Evolutionary conservation across 92 coral and sea anemone species (phyloP).

Genomic region (Epizoanthus scotinus): DNA sequence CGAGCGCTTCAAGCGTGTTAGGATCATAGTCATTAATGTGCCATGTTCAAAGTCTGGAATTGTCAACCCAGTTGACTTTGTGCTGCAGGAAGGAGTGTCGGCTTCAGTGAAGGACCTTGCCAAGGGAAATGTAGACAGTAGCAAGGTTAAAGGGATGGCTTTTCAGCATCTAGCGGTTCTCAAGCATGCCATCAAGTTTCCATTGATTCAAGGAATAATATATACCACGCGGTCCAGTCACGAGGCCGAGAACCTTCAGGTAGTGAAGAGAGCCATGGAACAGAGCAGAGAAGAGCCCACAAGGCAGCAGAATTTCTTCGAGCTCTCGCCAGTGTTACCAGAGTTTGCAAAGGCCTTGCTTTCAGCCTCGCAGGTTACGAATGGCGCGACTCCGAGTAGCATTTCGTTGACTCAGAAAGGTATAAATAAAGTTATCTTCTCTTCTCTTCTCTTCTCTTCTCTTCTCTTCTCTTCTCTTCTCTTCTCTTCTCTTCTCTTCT

Average conservation of each 20-base stretch:
- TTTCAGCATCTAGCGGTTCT: slow-evolving; percentile 84
- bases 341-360: slow-evolving; percentile 70
- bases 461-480: too few species aligned
- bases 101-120: slow-evolving; percentile 85
- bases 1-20: slow-evolving; percentile 84
- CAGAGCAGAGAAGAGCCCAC: slow-evolving; percentile 70
- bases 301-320: slow-evolving; percentile 62
- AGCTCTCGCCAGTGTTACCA: slow-evolving; percentile 74
- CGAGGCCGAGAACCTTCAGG: slow-evolving; percentile 82
- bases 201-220: slow-evolving; percentile 75
- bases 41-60: slow-evolving; percentile 93
- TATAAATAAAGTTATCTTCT: too few species aligned
- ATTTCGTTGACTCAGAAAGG: slow-evolving; percentile 56
- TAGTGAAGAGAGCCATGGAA: slow-evolving; percentile 80
- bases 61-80: slow-evolving; percentile 92
- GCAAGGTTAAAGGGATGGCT: slow-evolving; percentile 79
- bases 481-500: too few species aligned
- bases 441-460: too few species aligned
- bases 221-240: slow-evolving; percentile 83
- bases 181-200: slow-evolving; percentile 93
- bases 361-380: slow-evolving; percentile 42
- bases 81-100: slow-evolving; percentile 93
- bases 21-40: slow-evolving; percentile 83
- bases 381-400: slow-evolving; percentile 47
- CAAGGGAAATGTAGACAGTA: slow-evolving; percentile 64